These are phyloP conservation scores for Drosophila histrio DNA, from an alignment of 2,888 invertebrate genomes.

Conservation along the genomic window DNA sequence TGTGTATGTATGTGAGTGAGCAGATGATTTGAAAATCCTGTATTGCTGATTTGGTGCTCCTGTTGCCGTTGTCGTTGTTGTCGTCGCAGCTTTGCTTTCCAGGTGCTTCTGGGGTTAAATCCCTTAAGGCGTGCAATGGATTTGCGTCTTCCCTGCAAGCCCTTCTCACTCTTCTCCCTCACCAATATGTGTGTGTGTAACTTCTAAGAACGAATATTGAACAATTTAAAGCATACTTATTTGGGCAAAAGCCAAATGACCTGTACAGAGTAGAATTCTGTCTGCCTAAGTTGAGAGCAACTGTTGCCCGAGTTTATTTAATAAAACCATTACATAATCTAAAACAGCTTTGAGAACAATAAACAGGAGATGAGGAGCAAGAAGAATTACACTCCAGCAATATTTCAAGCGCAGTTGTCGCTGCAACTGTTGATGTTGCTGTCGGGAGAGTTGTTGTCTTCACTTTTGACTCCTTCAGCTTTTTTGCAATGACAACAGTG, in stretches of 20 bases:
- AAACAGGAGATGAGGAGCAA: not conserved
- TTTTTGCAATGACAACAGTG: conserved; percentile 4
- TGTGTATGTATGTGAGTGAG: conserved; percentile 31
- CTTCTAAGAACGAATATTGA: conserved; percentile 31
- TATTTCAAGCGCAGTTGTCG: conserved; percentile 20
- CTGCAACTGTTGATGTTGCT: conserved; percentile 31
- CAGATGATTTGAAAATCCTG: conserved; percentile 34
- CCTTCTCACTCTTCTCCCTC: not conserved
- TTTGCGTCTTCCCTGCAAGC: conserved; percentile 36
- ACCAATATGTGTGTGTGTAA: not conserved
- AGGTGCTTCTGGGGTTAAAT: conserved; percentile 73
- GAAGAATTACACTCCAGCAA: not conserved
- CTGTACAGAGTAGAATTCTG: not conserved
- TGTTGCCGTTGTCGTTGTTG: conserved; percentile 45
- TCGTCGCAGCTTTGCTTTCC: conserved; percentile 78
- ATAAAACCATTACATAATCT: conserved; percentile 15
- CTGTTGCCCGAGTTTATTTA: not conserved
- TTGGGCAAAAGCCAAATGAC: conserved; percentile 3
- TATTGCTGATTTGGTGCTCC: conserved; percentile 30
- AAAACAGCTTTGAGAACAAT: not conserved
- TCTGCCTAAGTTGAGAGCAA: not conserved
- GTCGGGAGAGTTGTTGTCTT: conserved; percentile 10
- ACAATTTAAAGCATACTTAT: conserved; percentile 39
- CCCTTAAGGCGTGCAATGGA: conserved; percentile 77
- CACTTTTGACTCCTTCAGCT: conserved; percentile 39